Percentiles rank a stretch among this genome's conserved stretches.
Evolutionary conservation across 2,888 invertebrate species (phyloP).

Genomic region (Idaea aversata): DNA sequence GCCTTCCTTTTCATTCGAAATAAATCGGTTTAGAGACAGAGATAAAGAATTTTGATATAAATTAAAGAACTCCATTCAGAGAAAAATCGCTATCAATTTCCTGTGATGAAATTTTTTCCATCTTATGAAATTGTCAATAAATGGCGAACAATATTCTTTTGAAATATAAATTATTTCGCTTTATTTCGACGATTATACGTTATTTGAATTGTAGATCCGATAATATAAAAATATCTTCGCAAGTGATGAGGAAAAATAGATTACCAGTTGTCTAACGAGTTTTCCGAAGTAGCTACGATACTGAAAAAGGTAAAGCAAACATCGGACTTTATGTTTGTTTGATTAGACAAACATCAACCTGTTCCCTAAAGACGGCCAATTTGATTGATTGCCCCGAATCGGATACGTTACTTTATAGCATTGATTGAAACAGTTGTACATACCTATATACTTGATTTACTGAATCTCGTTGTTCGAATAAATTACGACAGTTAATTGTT

Average conservation of each 20-base stretch:
- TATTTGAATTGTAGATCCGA: slow-evolving; percentile 28
- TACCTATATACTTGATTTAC: slow-evolving; percentile 11
- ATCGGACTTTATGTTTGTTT: slow-evolving; percentile 23
- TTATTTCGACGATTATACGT: slow-evolving; percentile 38
- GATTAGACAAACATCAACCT: slow-evolving; percentile 25
- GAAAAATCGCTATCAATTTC: slow-evolving; percentile 63
- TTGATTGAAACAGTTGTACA: slow-evolving; percentile 13
- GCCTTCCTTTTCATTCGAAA: neutral
- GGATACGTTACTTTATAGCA: slow-evolving; percentile 10
- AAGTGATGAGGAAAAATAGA: slow-evolving; percentile 28
- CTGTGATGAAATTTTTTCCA: slow-evolving; percentile 55
- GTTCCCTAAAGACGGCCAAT: slow-evolving; percentile 18
- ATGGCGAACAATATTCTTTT: slow-evolving; percentile 48
- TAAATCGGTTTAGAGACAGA: neutral
- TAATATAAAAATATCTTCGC: slow-evolving; percentile 22
- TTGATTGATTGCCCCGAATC: slow-evolving; percentile 24
- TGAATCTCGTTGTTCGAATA: slow-evolving; percentile 3
- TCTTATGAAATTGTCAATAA: slow-evolving; percentile 64
- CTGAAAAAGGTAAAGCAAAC: slow-evolving; percentile 26
- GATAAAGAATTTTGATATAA: slow-evolving; percentile 48
- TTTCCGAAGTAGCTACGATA: slow-evolving; percentile 22
- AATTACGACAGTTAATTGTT: slow-evolving; percentile 36
- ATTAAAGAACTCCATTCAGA: slow-evolving; percentile 54
- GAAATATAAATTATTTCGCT: slow-evolving; percentile 43
- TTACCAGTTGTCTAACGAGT: slow-evolving; percentile 29